phyloP scores from a whole-genome alignment of 2,797 vertebrate genomes.

The Acomys russatus region DNA sequence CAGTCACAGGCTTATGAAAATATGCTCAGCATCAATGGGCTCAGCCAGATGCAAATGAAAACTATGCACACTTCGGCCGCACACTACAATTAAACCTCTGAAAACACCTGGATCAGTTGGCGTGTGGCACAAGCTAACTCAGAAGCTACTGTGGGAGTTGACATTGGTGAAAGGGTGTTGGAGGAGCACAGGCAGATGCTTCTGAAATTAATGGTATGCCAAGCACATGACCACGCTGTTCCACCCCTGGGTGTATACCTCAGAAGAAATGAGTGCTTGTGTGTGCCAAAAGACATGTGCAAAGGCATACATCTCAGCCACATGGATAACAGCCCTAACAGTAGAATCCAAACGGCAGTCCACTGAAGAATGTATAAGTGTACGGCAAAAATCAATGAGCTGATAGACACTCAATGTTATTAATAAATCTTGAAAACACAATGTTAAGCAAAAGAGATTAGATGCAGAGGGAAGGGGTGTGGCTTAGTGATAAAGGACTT shows the following conservation, averaged over 20 bases:
- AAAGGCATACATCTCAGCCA: not conserved
- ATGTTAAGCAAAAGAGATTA: not conserved
- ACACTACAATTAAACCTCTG: slow-evolving; percentile 49
- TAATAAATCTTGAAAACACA: slow-evolving; percentile 38
- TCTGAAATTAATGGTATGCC: slow-evolving; percentile 16
- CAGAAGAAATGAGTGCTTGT: not conserved
- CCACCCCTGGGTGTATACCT: not conserved
- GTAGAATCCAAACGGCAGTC: not conserved
- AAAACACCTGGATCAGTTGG: not conserved
- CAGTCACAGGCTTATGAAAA: not conserved
- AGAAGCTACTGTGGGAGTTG: not conserved
- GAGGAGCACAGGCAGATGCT: not conserved
- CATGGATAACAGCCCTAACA: not conserved
- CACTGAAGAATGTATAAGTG: not conserved
- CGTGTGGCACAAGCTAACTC: not conserved
- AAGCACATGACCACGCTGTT: not conserved
- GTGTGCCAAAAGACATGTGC: not conserved
- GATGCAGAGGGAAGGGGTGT: not conserved
- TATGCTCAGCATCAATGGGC: not conserved
- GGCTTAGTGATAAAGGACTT: not conserved
- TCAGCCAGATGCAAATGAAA: slow-evolving; percentile 17
- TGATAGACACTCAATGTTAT: not conserved
- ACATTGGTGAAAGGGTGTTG: not conserved
- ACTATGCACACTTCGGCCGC: not conserved
- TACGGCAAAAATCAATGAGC: not conserved